phyloP scores from a whole-genome alignment of 1,140 invertebrate species.

The Ruditapes philippinarum region DNA sequence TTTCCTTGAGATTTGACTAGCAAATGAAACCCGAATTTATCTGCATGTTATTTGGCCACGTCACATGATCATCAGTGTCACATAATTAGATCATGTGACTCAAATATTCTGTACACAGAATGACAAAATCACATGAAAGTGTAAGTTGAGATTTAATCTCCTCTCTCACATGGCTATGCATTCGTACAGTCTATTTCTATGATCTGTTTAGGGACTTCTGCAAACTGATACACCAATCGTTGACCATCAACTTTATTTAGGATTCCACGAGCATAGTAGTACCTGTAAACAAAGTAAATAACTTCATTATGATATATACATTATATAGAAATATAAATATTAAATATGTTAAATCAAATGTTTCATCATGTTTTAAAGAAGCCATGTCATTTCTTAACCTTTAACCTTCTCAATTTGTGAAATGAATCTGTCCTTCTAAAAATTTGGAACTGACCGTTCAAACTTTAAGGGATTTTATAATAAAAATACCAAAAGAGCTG shows the following conservation, averaged over 20 bases:
- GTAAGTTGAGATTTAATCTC: constrained; percentile 35
- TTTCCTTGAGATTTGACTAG: constrained; percentile 13
- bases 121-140: constrained; percentile 26
- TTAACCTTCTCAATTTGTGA: too few relatives aligned
- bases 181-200: constrained; percentile 98
- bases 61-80: constrained; percentile 20
- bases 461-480: too few relatives aligned
- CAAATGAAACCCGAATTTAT: background rate
- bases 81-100: constrained; percentile 22
- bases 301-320: too few relatives aligned
- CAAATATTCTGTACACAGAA: constrained; percentile 12
- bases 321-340: too few relatives aligned
- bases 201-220: constrained; percentile 99
- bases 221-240: constrained; percentile 99
- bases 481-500: too few relatives aligned
- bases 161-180: constrained; percentile 88
- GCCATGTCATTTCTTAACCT: too few relatives aligned
- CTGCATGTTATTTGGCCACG: background rate
- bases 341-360: too few relatives aligned
- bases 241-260: constrained; percentile 99
- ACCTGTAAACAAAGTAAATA: constrained; percentile 88
- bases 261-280: constrained; percentile 99
- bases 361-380: too few relatives aligned
- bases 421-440: too few relatives aligned
- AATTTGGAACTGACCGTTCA: too few relatives aligned